Base-by-base conservation (phyloP, 1,140 invertebrate genomes). In the Papilio xuthus region DNA sequence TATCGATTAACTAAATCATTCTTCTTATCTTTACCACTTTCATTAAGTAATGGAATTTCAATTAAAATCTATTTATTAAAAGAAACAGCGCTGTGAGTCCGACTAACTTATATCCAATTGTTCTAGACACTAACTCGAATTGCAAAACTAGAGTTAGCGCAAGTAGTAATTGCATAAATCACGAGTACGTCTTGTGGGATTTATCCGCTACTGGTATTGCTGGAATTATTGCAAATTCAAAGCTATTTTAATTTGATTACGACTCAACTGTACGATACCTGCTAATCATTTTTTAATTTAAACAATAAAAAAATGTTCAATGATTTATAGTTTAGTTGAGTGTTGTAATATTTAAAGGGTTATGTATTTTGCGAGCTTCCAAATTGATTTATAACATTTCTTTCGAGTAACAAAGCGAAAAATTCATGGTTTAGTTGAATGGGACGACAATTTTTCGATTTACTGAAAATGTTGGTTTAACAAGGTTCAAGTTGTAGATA, bases 151-250 rank as follows among this genome's bases (percentile, higher is more conserved):
- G 71, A 72, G 41, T 72, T 72, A 72, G 71, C 23, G 23, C 41
- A 47, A 42, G 41, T 41, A 47, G 71, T 72, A 72, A 72, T 72
- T 72, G 71, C 71, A 72, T 72, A 72, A 72, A 47, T 72, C 71
- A 72, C n/a, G 41, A 73, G 44, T 47, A 73, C 71, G 71, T 73
- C 71, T 73, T 28, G 37, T 44, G 71, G 44, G 71, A 73, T 73
- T 73, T 26, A 44, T 73, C 23, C 71, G 42, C 37, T 73, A 73
- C 37, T 73, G 41, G 23, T 15, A 50, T 44, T 73, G 42, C 41
- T 20, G 47, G 41, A 26, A 26, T 72, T 42, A 72, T 44, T 47
- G 20, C 23, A 47, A 13, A 72, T 15, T 72, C 12, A 47, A 72
- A 72, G 8, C 70, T 47, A 20, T 72, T 72, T 72, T 47, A 72